Conservation (phyloP, 2,113 vertebrate genomes). For the Climacteris rufus region DNA sequence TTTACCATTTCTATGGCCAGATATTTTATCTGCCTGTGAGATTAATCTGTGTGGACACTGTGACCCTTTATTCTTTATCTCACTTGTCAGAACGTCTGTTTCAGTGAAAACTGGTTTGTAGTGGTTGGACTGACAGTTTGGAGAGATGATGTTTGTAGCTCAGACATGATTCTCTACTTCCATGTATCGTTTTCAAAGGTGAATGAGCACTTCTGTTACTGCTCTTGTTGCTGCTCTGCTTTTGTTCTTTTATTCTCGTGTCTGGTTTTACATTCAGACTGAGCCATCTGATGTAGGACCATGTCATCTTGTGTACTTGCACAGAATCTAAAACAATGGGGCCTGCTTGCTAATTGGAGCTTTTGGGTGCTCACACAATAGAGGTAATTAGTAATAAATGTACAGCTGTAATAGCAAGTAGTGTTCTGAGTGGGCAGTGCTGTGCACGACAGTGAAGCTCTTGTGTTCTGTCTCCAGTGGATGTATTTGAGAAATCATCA, state of each 20-base stretch:
- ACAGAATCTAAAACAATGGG: neutral
- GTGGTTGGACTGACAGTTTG: neutral
- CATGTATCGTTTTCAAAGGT: neutral
- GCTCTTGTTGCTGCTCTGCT: neutral
- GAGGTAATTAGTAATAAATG: conserved; percentile 8
- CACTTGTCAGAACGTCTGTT: neutral
- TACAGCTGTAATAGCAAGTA: neutral
- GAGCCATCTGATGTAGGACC: neutral
- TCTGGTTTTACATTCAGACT: neutral
- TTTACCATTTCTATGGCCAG: neutral
- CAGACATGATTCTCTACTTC: neutral
- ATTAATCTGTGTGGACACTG: neutral
- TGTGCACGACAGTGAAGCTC: neutral
- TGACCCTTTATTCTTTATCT: neutral
- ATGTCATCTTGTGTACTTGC: neutral
- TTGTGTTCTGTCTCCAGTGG: neutral
- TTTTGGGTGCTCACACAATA: neutral
- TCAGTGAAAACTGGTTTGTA: neutral
- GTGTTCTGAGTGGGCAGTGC: neutral
- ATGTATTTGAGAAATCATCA: neutral
- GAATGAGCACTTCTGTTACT: neutral
- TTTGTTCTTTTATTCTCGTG: neutral
- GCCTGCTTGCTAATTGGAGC: neutral
- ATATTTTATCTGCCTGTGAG: neutral
- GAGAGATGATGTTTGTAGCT: neutral